Evolutionary conservation across 2,797 vertebrate species (phyloP).

Genomic region (Paratrypauchen microcephalus): DNA sequence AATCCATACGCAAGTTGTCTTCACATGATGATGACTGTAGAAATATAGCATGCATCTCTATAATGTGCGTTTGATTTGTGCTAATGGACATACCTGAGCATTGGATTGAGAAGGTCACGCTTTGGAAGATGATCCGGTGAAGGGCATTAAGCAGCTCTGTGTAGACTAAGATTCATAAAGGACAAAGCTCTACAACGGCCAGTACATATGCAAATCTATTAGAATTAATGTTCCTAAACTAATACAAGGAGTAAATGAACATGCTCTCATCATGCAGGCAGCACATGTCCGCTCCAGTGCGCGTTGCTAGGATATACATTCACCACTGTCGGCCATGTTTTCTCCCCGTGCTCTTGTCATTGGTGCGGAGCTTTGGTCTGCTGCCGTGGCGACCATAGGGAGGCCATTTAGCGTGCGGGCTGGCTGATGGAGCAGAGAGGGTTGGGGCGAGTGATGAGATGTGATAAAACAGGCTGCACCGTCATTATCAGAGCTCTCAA

Average conservation of each 20-base stretch:
- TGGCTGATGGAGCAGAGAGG: slow-evolving; percentile 10
- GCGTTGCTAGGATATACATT: slow-evolving; percentile 52
- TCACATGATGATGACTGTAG: background rate
- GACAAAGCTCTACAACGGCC: slow-evolving; percentile 48
- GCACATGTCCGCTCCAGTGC: slow-evolving; percentile 27
- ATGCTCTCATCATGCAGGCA: slow-evolving; percentile 34
- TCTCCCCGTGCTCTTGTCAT: slow-evolving; percentile 23
- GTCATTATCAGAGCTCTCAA: slow-evolving; percentile 13
- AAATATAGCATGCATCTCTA: slow-evolving; percentile 7
- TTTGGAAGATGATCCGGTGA: slow-evolving; percentile 32
- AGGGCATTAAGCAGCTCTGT: slow-evolving; percentile 45
- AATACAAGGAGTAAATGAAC: slow-evolving; percentile 57
- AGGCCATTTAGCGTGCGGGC: slow-evolving; percentile 7
- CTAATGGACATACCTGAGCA: background rate
- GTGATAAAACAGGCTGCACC: slow-evolving; percentile 13
- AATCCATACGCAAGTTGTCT: too few relatives aligned
- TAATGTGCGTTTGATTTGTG: slow-evolving; percentile 2
- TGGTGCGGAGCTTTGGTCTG: slow-evolving; percentile 10
- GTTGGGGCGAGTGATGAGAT: slow-evolving; percentile 26
- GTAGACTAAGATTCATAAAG: slow-evolving; percentile 52
- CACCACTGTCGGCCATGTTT: slow-evolving; percentile 35
- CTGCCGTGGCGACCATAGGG: slow-evolving; percentile 30
- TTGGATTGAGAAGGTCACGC: slow-evolving; percentile 9
- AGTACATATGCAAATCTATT: slow-evolving; percentile 58
- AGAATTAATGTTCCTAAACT: slow-evolving; percentile 68